Evolutionary conservation across 2,113 vertebrate genomes (phyloP).

Genomic region (Pogonocichla stellata): DNA sequence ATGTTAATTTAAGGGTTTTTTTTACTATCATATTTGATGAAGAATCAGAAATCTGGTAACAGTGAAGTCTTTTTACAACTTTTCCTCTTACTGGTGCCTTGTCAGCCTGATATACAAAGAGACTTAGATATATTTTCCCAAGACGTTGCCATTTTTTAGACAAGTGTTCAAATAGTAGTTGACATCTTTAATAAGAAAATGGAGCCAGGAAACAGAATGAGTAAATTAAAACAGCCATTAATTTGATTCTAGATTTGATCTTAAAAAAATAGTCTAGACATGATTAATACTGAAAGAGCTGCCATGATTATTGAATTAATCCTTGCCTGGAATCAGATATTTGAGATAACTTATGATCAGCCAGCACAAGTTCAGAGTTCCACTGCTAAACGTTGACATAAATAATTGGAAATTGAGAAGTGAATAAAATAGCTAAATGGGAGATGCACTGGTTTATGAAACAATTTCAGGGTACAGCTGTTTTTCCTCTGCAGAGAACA

Average conservation of each 20-base stretch:
- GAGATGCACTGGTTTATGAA: neutral
- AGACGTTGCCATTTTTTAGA: neutral
- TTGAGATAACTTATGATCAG: neutral
- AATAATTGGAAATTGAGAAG: neutral
- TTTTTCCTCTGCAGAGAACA: neutral
- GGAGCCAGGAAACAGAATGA: neutral
- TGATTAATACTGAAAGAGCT: neutral
- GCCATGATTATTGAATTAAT: neutral
- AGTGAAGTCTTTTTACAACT: neutral
- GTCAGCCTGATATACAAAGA: neutral
- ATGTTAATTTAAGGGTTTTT: neutral
- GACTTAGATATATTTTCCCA: neutral
- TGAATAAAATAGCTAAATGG: neutral
- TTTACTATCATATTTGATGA: neutral
- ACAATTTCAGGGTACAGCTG: neutral
- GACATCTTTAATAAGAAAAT: neutral
- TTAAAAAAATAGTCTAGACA: neutral
- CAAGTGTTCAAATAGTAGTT: neutral
- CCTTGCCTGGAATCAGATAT: neutral
- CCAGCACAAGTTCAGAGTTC: neutral
- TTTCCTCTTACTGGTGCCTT: neutral
- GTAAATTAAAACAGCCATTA: slow-evolving; percentile 3
- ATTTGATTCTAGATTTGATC: neutral
- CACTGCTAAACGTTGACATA: neutral
- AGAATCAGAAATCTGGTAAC: neutral